Base-by-base conservation (phyloP, 2,888 invertebrate species). In the Iphiclides podalirius region DNA sequence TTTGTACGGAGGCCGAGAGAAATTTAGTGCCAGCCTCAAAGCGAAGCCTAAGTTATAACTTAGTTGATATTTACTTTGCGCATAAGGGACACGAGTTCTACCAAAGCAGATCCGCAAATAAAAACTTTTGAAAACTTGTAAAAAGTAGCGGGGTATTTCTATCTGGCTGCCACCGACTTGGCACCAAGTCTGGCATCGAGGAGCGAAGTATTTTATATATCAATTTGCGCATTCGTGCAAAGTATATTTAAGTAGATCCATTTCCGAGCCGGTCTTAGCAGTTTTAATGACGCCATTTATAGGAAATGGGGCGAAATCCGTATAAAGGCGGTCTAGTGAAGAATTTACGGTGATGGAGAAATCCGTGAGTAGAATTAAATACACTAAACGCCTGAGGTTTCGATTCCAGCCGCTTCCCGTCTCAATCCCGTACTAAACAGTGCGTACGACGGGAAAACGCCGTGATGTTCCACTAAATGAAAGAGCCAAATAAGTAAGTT, bases 181-280 rank as follows among this genome's bases (percentile, higher is more conserved):
- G 54, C 55, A 65, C 56, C 58, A 56, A 64, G 64, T 64, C 63
- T 63, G 71, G 76, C 74, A 78, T 74, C 73, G 72, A 73, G 75
- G 74, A 74, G 75, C 75, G 74, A 77, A 79, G 77, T 76, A 81
- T 81, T 82, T 80, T 82, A 83, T n/a, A n/a, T 83, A 81, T 83
- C 85, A 83, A 84, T 84, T 84, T 84, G 77, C 74, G 75, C 78
- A 78, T 71, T 72, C 84, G 82, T 83, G 84, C 81, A 66, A 75
- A 78, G 83, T 80, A 81, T 85, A 83, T 75, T 80, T 77, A 82
- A 84, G 79, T 69, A 77, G 75, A 68, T 64, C 72, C 65, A 64
- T 67, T 72, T 67, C 69, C 69, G 58, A 52, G 56, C 61, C 67
- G 67, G 73, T 75, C 72, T 79, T 75, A 74, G 80, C 75, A n/a